These are phyloP conservation scores for Capromys pilorides DNA, from an alignment of 2,797 vertebrate genomes.

Conservation along the genomic window DNA sequence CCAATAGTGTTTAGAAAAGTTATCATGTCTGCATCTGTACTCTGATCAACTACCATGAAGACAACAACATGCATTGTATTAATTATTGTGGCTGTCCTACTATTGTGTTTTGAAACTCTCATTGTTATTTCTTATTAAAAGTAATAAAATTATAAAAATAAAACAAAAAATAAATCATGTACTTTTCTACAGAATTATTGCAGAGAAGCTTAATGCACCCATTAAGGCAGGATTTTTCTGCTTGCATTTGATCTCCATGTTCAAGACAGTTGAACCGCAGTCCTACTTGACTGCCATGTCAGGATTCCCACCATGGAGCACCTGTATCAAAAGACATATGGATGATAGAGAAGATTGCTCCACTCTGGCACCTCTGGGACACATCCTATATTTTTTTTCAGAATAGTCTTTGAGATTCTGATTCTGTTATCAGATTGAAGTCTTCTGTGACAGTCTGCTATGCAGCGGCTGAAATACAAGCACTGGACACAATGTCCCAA, in stretches of 20 bases:
- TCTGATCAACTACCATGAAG: too few species aligned
- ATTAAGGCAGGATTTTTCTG: neutral
- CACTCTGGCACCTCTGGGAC: accelerated
- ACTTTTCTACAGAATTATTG: conserved; percentile 45
- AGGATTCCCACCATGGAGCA: neutral
- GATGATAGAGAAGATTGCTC: too few species aligned
- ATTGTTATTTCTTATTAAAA: too few species aligned
- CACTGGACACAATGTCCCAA: neutral
- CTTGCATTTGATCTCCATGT: too few species aligned
- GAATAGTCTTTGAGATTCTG: accelerated
- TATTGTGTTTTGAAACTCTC: too few species aligned
- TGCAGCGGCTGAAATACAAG: neutral
- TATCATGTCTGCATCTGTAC: too few species aligned
- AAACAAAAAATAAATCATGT: neutral
- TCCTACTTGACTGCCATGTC: accelerated
- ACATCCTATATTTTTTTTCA: accelerated
- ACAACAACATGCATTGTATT: too few species aligned
- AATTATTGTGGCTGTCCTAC: too few species aligned
- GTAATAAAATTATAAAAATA: too few species aligned
- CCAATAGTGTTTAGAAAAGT: too few species aligned
- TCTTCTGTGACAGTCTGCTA: neutral
- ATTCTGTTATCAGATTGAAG: neutral
- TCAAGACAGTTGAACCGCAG: too few species aligned
- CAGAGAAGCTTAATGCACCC: conserved; percentile 66
- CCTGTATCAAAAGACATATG: neutral